Evolutionary conservation across 2,113 vertebrate genomes (phyloP).

Genomic region (Vireo altiloquus): DNA sequence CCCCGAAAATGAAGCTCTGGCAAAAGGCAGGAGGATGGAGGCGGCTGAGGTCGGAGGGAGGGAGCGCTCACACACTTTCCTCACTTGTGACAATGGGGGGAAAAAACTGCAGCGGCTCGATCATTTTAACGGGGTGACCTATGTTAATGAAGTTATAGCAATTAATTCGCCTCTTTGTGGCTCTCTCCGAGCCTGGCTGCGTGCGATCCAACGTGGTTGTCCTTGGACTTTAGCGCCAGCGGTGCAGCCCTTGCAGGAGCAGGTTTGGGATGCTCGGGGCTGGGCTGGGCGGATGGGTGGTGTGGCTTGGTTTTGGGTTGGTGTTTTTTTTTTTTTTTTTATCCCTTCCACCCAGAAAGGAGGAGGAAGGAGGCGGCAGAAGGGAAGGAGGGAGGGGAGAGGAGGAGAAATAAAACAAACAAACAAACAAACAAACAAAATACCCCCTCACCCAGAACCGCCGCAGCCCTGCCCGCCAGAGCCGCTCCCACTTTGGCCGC

Average conservation of each 20-base stretch:
- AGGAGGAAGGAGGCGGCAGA: background rate
- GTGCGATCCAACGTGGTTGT: slow-evolving; percentile 44
- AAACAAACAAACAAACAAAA: background rate
- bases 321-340: background rate
- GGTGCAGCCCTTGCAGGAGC: slow-evolving; percentile 20
- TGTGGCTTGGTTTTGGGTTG: background rate
- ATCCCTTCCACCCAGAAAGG: background rate
- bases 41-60: background rate
- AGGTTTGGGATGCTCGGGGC: slow-evolving; percentile 34
- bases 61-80: slow-evolving; percentile 5
- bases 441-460: background rate
- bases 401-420: background rate
- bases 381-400: background rate
- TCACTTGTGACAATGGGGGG: slow-evolving; percentile 11
- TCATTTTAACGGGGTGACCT: slow-evolving; percentile 67
- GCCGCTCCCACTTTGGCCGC: background rate
- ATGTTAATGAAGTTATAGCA: slow-evolving; percentile 75
- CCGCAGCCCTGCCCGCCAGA: background rate
- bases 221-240: slow-evolving; percentile 61
- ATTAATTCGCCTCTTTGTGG: slow-evolving; percentile 74
- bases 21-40: background rate
- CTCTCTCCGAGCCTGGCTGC: slow-evolving; percentile 50
- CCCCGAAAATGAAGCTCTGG: background rate
- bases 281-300: background rate
- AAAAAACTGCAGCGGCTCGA: slow-evolving; percentile 23